These are phyloP conservation scores for Meriones unguiculatus DNA, from an alignment of 2,113 vertebrate species.

Conservation along the genomic window DNA sequence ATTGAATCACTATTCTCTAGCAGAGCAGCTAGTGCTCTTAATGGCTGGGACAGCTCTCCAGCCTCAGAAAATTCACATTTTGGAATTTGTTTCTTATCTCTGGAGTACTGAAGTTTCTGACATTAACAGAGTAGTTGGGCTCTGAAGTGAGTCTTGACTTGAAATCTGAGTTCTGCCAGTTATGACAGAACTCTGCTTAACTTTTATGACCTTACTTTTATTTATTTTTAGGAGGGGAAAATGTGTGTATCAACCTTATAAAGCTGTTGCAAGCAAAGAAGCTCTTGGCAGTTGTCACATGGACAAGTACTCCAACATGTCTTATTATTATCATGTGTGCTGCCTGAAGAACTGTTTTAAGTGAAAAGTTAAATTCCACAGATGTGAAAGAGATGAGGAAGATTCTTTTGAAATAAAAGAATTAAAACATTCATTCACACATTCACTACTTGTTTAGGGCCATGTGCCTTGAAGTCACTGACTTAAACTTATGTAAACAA, in stretches of 20 bases:
- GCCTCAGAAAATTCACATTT: constrained; percentile 14
- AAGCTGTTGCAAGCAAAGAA: not conserved
- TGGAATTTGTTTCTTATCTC: not conserved
- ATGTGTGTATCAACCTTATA: not conserved
- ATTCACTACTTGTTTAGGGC: not conserved
- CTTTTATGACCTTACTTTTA: constrained; percentile 36
- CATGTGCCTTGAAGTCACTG: not conserved
- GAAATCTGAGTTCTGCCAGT: constrained; percentile 17
- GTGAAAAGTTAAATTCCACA: not conserved
- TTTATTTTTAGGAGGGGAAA: not conserved
- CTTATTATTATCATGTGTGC: not conserved
- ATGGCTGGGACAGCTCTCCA: not conserved
- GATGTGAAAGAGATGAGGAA: constrained; percentile 27
- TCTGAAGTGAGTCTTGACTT: not conserved
- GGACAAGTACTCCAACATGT: not conserved
- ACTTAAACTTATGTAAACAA: not conserved
- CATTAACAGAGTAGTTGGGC: not conserved
- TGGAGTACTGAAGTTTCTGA: constrained; percentile 46
- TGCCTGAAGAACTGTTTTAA: not conserved
- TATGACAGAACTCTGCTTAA: not conserved
- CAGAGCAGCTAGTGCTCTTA: not conserved
- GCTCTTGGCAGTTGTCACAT: not conserved
- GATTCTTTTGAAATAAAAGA: constrained; percentile 5
- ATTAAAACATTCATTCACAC: not conserved
- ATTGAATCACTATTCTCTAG: not conserved